Evolutionary conservation across 2,888 invertebrate genomes (phyloP).

Genomic region (Sarcophaga caerulescens): DNA sequence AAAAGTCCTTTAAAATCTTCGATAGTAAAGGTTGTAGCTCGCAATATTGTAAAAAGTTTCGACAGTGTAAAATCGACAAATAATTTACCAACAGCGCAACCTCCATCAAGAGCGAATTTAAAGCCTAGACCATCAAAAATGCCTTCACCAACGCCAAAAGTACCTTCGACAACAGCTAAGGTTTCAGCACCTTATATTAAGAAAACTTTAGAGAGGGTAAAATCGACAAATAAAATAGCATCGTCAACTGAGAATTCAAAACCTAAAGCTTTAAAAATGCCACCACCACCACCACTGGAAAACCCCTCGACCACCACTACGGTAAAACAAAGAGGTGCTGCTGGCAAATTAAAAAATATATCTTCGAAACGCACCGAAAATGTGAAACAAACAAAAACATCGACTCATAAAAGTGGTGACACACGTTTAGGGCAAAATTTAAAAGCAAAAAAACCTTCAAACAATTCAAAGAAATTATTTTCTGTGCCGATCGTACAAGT

Average conservation of each 20-base stretch:
- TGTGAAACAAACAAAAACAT: conserved; percentile 9
- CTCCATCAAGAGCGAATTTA: neutral
- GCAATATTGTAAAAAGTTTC: neutral
- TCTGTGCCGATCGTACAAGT: neutral
- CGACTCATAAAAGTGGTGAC: conserved; percentile 23
- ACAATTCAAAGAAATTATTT: neutral
- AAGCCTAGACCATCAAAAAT: neutral
- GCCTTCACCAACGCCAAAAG: neutral
- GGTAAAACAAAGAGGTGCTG: neutral
- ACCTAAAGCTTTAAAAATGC: conserved; percentile 51
- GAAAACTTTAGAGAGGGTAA: neutral
- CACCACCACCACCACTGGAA: conserved; percentile 38
- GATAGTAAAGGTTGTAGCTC: neutral
- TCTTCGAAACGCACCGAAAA: conserved; percentile 15
- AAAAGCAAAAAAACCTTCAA: conserved; percentile 65
- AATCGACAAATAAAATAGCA: neutral
- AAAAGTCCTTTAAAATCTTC: conserved; percentile 1
- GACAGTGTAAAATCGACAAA: neutral
- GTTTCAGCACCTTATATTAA: neutral
- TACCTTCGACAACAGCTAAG: conserved; percentile 12
- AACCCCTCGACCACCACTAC: neutral
- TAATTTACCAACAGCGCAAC: neutral
- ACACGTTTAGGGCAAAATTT: conserved; percentile 62
- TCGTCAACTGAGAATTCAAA: conserved; percentile 14
- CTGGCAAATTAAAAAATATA: conserved; percentile 13